Conservation (phyloP, 2,113 vertebrate genomes). For the Andinoacara biseriatus region DNA sequence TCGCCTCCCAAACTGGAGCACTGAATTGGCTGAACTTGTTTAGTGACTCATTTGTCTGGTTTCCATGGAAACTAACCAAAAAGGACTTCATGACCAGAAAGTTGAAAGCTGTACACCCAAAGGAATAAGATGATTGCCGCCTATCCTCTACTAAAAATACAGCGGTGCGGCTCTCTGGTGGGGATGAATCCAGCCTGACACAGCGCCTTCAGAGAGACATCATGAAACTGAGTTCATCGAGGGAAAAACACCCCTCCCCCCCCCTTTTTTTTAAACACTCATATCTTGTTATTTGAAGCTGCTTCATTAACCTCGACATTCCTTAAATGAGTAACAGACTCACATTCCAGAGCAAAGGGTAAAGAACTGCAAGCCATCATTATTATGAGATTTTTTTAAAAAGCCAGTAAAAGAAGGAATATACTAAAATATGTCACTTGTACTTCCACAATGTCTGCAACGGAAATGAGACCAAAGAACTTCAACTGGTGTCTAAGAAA, state of each 20-base stretch:
- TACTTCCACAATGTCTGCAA: not conserved
- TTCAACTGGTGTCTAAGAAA: not conserved
- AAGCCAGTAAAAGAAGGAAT: not conserved
- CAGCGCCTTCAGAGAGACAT: not conserved
- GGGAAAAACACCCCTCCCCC: not conserved
- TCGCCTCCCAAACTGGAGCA: constrained; percentile 31
- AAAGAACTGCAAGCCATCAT: constrained; percentile 5
- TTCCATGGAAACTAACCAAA: constrained; percentile 62
- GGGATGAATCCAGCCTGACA: constrained; percentile 3
- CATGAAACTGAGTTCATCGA: not conserved
- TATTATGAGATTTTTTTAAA: not conserved
- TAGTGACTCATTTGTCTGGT: constrained; percentile 73
- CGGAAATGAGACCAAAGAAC: not conserved
- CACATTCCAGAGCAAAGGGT: constrained; percentile 45
- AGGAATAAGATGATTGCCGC: constrained; percentile 56
- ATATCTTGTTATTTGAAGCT: not conserved
- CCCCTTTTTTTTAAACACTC: not conserved
- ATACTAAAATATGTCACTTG: not conserved
- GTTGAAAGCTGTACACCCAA: constrained; percentile 27
- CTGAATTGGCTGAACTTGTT: constrained; percentile 44
- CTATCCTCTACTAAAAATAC: constrained; percentile 62
- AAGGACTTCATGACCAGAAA: constrained; percentile 56
- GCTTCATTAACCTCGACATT: constrained; percentile 46
- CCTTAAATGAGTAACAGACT: constrained; percentile 56
- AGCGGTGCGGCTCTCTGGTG: not conserved